Conservation (phyloP, 1,140 invertebrate genomes). For the Agraylea sexmaculata region DNA sequence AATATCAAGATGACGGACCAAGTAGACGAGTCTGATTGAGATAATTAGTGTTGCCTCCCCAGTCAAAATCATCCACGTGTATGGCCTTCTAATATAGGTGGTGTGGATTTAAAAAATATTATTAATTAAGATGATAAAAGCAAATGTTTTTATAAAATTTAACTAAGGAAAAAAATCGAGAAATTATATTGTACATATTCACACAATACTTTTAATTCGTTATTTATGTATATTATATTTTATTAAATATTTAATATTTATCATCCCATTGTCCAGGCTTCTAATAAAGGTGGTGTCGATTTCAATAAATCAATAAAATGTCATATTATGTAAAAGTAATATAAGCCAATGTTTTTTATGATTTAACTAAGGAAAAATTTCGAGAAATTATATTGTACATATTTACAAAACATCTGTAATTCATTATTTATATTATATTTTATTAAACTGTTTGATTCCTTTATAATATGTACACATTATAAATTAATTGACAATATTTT, state of each 20-base stretch:
- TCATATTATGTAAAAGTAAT: background rate
- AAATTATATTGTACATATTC: too few relatives aligned
- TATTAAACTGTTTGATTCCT: background rate
- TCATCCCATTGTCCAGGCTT: too few relatives aligned
- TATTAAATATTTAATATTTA: slow-evolving; percentile 6
- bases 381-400: background rate
- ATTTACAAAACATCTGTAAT: background rate
- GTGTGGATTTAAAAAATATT: too few relatives aligned
- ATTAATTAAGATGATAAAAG: too few relatives aligned
- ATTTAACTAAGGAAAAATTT: background rate
- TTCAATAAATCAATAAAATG: background rate
- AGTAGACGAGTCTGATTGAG: too few relatives aligned
- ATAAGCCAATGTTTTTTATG: background rate
- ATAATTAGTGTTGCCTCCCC: too few relatives aligned
- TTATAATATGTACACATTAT: background rate
- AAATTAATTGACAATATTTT: background rate
- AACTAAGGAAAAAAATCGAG: too few relatives aligned
- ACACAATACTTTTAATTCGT: too few relatives aligned
- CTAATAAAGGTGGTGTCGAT: background rate
- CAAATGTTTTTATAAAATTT: too few relatives aligned
- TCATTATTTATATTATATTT: background rate
- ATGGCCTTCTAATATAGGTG: too few relatives aligned
- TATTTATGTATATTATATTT: slow-evolving; percentile 13
- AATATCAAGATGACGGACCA: too few relatives aligned
- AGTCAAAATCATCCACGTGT: too few relatives aligned